A percentile compares a stretch with the other conserved stretches of the same genome.
Evolutionary conservation across 2,797 vertebrate species (phyloP).

Genomic region (Diceros bicornis): DNA sequence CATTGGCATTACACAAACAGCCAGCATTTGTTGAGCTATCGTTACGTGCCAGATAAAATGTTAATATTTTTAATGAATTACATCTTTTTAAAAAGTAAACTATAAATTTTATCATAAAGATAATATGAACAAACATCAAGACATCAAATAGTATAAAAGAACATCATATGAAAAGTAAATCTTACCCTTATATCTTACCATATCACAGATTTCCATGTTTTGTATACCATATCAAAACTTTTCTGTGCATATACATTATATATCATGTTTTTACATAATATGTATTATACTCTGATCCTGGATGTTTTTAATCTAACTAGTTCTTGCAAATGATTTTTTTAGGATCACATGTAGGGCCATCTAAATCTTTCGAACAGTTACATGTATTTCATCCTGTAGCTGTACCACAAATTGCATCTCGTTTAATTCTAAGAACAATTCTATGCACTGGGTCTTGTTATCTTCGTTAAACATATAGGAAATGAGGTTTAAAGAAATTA

Average conservation of each 20-base stretch:
- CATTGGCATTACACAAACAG: background rate
- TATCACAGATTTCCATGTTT: background rate
- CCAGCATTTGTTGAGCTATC: background rate
- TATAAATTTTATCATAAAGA: constrained; percentile 58
- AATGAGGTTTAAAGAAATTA: background rate
- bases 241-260: background rate
- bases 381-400: background rate
- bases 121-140: constrained; percentile 7
- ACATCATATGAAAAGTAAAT: constrained; percentile 13
- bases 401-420: background rate
- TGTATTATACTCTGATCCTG: background rate
- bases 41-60: background rate
- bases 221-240: background rate
- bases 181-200: background rate
- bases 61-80: constrained; percentile 55
- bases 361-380: background rate
- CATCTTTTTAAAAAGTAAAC: constrained; percentile 18
- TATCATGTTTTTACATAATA: background rate
- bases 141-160: background rate
- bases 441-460: background rate
- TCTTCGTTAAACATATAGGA: background rate
- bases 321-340: constrained; percentile 29
- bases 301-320: background rate
- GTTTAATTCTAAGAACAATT: background rate
- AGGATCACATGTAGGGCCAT: background rate